Evolutionary conservation across 1,140 invertebrate genomes (phyloP), one percentile per base, ranked within the genome.

Genomic region (Pissodes strobi): DNA sequence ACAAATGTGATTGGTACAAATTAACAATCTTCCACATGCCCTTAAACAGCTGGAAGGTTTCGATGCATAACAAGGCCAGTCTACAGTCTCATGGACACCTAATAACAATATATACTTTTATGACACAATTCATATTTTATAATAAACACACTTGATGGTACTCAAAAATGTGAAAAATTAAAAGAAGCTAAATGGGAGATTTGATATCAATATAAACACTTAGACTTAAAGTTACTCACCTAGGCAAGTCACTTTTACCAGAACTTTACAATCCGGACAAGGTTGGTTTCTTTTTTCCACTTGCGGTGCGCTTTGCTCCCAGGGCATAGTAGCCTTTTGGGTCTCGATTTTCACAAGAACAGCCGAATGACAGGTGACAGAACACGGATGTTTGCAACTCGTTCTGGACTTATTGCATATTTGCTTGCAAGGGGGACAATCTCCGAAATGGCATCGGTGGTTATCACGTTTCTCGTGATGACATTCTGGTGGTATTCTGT

Each of bases 401-500:
- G 80, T 73, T 9, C 82, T 74, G 0, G 68, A 61, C 70, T 89
- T 86, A 0, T 79, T 79, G 78, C 94, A 97, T 12, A 86, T 79
- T 72, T 90, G 87, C 30, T 80, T 81, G 76, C 94, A 97, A 0
- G 89, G 85, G 6, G 93, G 93, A 79, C 94, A 97, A 9, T 87
- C 82, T 0, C 90, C 91, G 77, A 92, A 92, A 78, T 97, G 94
- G 75, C 94, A 97, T 19, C 83, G 82, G 77, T 97, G 94, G 9
- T 83, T 83, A 58, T 90, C 82, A 10, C 85, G 80, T 65, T 79
- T 83, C 37, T 84, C 79, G 75, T 95, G 92, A 69, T 93, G 87
- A 76, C 94, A 96, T 41, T 89, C 86, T 21, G 91, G 82, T 2
- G 86, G 84, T 41, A 85, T n/a, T n/a, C n/a, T n/a, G n/a, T n/a